phyloP scores from a whole-genome alignment of 2,888 invertebrate species.

The Microctonus hyperodae region DNA sequence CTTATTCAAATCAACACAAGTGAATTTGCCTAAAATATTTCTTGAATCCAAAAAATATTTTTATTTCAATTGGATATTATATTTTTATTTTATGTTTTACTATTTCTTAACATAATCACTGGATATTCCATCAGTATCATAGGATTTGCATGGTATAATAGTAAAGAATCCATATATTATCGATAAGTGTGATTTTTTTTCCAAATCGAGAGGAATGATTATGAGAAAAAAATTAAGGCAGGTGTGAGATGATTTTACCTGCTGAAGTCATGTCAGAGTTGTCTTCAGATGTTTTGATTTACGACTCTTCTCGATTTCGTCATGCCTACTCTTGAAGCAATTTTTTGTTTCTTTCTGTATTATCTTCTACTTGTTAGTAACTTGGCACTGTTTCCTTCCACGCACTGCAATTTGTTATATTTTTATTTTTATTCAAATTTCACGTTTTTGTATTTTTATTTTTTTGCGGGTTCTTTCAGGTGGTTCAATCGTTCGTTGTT shows the following conservation, averaged over 20 bases:
- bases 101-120: too few species aligned
- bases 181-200: too few species aligned
- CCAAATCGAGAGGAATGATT: neutral
- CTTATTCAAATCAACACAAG: neutral
- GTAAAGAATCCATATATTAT: too few species aligned
- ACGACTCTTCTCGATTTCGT: slow-evolving; percentile 48
- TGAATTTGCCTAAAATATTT: slow-evolving; percentile 2
- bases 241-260: slow-evolving; percentile 46
- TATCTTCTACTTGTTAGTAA: neutral
- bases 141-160: too few species aligned
- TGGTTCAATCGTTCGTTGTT: slow-evolving; percentile 18
- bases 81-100: too few species aligned
- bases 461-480: slow-evolving; percentile 9
- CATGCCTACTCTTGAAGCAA: slow-evolving; percentile 43
- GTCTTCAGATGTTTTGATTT: slow-evolving; percentile 47
- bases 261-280: slow-evolving; percentile 56
- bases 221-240: neutral
- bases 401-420: neutral
- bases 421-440: neutral
- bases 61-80: too few species aligned
- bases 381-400: neutral
- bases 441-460: slow-evolving; percentile 16
- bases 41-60: neutral
- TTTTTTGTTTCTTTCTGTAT: slow-evolving; percentile 5
- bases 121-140: too few species aligned